A percentile compares a stretch with the other conserved stretches of the same genome.
phyloP scores from a whole-genome alignment of 2,888 invertebrate species.

The Plutella xylostella region DNA sequence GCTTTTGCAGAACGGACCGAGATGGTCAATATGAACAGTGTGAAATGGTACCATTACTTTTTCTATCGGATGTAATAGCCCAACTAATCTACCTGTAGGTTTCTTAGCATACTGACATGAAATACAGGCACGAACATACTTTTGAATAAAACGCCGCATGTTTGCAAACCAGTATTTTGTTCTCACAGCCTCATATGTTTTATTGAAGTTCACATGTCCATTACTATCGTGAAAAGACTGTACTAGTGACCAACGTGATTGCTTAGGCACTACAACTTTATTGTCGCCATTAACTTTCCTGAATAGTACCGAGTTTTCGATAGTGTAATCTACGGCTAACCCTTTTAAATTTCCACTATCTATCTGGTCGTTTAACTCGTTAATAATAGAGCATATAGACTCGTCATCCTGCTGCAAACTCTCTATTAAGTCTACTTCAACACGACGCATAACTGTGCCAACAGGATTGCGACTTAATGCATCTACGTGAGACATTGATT shows the following conservation, averaged over 20 bases:
- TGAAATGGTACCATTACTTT: background rate
- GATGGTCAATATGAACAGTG: background rate
- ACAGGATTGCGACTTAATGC: too few species aligned
- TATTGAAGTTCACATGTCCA: too few species aligned
- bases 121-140: background rate
- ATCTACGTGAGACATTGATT: too few species aligned
- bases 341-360: too few species aligned
- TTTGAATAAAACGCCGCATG: background rate
- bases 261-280: too few species aligned
- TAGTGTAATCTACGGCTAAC: too few species aligned
- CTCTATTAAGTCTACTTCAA: conserved; percentile 9
- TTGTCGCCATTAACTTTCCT: too few species aligned
- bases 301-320: too few species aligned
- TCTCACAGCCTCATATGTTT: too few species aligned
- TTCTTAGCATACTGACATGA: background rate
- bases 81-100: background rate
- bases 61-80: background rate
- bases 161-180: background rate
- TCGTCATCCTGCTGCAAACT: conserved; percentile 9
- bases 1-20: background rate
- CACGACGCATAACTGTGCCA: background rate
- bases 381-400: conserved; percentile 6
- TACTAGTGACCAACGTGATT: too few species aligned
- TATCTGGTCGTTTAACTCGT: too few species aligned
- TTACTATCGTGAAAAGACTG: too few species aligned